Evolutionary conservation across 2,797 vertebrate species (phyloP).

Genomic region (Delichon dasypus): DNA sequence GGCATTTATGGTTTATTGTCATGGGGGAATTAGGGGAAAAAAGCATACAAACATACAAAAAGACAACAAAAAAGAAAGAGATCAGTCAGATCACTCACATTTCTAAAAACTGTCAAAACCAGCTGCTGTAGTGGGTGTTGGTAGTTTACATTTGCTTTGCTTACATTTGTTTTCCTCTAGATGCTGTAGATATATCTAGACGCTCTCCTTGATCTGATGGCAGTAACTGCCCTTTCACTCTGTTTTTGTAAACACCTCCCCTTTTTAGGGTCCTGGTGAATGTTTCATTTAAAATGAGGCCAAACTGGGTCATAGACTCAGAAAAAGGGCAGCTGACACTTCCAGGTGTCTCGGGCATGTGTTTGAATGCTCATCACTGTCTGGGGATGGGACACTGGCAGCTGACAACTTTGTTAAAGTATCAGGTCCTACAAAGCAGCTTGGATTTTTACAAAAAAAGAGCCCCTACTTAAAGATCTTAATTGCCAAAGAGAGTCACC

Average conservation of each 20-base stretch:
- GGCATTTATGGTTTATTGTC: background rate
- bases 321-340: background rate
- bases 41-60: background rate
- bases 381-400: background rate
- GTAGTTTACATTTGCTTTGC: background rate
- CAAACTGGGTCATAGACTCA: background rate
- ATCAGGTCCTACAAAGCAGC: background rate
- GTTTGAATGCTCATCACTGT: background rate
- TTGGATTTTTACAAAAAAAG: background rate
- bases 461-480: background rate
- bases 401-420: background rate
- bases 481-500: background rate
- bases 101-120: background rate
- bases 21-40: background rate
- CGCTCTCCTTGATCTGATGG: background rate
- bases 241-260: background rate
- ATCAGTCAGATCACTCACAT: background rate
- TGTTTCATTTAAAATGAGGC: background rate
- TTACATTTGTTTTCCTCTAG: background rate
- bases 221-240: background rate
- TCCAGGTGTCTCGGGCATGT: accelerated
- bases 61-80: background rate
- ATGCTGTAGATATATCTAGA: background rate
- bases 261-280: background rate
- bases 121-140: background rate